Evolutionary conservation across 2,797 vertebrate genomes (phyloP), one percentile per base, ranked within the genome.

Genomic region (Nothura maculosa): DNA sequence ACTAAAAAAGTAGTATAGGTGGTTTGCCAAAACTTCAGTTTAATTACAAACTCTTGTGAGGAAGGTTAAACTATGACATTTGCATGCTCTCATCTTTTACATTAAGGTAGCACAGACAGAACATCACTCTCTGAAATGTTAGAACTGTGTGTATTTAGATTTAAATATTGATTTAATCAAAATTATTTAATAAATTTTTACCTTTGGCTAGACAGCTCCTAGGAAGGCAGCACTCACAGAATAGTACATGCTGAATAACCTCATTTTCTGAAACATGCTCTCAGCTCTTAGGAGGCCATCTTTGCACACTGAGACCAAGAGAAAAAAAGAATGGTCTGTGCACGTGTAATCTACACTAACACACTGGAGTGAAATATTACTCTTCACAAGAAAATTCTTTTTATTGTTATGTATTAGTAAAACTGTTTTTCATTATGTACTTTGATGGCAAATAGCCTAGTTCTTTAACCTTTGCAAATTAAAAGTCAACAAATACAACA

Each of bases 111-210:
- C 45, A 87, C 3, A 83, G 77, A 74, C 60, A 88, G 54, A 87
- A 18, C 19, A 43, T 27, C 72, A 45, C 28, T 61, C 19, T 81
- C 64, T 80, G 72, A 94, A 93, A 85, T 58, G 79, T 6, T 81
- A 58, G 80, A 94, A 82, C 66, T 92, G 66, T 89, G 66, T 87
- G 92, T 91, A 85, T 92, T 88, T 94, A 81, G 52, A 82, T 95
- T 85, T 87, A 60, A 34, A 12, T 34, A 34, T 52, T 12, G 5
- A 9, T 91, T 89, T 81, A 50, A 42, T 54, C 75, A 66, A 94
- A 76, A 61, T 73, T 68, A 81, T 34, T 93, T 81, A 88, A 86
- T n/a, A 88, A 84, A 40, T 1, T 74, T 89, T 91, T 93, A 76
- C 62, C 36, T 94, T 78, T 62, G 64, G 25, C 89, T 76, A 73